These are phyloP conservation scores for Mamestra brassicae DNA, from an alignment of 2,888 invertebrate genomes.

Conservation along the genomic window DNA sequence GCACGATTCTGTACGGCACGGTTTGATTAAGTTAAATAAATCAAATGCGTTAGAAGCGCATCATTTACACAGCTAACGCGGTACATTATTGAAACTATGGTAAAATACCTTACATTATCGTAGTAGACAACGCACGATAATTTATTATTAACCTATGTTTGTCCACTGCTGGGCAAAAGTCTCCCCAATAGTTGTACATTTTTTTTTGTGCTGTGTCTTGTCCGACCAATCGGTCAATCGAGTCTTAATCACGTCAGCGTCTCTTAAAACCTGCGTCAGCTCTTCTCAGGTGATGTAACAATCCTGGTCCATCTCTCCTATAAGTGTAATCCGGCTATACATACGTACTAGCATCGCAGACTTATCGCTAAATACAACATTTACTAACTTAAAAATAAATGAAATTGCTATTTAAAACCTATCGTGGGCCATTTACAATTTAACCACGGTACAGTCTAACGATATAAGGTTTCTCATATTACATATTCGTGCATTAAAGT, in stretches of 20 bases:
- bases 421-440: neutral
- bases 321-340: neutral
- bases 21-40: conserved; percentile 7
- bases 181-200: neutral
- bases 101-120: neutral
- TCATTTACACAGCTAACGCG: neutral
- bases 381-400: conserved; percentile 5
- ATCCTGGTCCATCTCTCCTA: neutral
- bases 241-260: neutral
- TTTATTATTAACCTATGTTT: too few species aligned
- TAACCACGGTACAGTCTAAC: conserved; percentile 1
- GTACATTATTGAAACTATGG: neutral
- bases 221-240: neutral
- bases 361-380: neutral
- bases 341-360: neutral
- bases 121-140: neutral
- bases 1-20: neutral
- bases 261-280: neutral
- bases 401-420: neutral
- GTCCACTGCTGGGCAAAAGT: neutral
- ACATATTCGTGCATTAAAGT: conserved; percentile 49
- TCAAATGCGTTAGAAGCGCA: conserved; percentile 3
- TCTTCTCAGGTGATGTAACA: too few species aligned
- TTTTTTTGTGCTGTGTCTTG: neutral
- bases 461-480: conserved; percentile 27